Percentiles rank a stretch among this genome's conserved stretches.
These are phyloP conservation scores for Aplysina aerophoba DNA, from an alignment of 37 sponge, comb jelly and placozoan genomes.

Conservation along the genomic window DNA sequence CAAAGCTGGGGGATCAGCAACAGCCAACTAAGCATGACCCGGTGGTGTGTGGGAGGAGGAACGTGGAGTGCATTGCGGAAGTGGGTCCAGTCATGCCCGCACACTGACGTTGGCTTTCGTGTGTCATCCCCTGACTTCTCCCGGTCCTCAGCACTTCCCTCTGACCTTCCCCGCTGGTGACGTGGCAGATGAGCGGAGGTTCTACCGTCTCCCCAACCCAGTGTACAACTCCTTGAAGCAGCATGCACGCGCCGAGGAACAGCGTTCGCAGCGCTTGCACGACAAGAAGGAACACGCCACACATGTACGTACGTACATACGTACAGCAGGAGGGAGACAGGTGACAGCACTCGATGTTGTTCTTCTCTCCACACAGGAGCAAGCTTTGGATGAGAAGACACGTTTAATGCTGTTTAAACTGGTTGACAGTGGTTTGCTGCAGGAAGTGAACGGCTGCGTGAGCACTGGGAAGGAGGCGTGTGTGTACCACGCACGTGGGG, in stretches of 20 bases:
- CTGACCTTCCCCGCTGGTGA: constrained; percentile 82
- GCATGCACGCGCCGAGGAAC: constrained; percentile 83
- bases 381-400: constrained; percentile 89
- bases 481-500: constrained; percentile 90
- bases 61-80: constrained; percentile 79
- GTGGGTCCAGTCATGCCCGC: neutral
- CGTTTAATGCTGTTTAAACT: constrained; percentile 88
- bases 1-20: constrained; percentile 43
- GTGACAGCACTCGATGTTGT: neutral
- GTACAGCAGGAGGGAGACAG: too few species aligned
- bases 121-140: neutral
- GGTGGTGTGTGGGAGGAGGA: constrained; percentile 75
- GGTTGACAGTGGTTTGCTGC: constrained; percentile 79
- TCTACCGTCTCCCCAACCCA: constrained; percentile 73
- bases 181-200: constrained; percentile 53
- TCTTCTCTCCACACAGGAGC: constrained; percentile 36
- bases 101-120: neutral
- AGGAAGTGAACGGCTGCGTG: constrained; percentile 86
- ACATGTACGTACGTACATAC: constrained; percentile 40
- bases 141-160: constrained; percentile 60
- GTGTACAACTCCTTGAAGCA: constrained; percentile 80
- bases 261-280: constrained; percentile 59
- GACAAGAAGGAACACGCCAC: constrained; percentile 95
- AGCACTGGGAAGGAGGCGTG: constrained; percentile 96
- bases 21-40: constrained; percentile 88